These are phyloP conservation scores for Sinelater perroti DNA, from an alignment of 2,888 invertebrate species.

Conservation along the genomic window DNA sequence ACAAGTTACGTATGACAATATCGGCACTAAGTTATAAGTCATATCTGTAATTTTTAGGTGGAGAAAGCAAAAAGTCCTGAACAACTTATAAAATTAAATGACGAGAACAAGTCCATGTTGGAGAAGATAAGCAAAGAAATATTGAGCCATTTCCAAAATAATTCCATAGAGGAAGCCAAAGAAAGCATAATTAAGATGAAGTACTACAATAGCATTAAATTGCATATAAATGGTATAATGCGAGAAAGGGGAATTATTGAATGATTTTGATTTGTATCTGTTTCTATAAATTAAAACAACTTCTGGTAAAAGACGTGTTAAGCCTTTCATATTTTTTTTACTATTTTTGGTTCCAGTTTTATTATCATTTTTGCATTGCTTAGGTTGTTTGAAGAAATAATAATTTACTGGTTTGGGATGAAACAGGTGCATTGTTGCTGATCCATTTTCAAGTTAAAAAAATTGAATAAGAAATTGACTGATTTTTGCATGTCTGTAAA, in stretches of 20 bases:
- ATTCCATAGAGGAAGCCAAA: conserved; percentile 72
- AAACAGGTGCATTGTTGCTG: too few relatives aligned
- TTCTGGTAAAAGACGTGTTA: too few relatives aligned
- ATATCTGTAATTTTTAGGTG: conserved; percentile 40
- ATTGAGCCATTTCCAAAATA: conserved; percentile 70
- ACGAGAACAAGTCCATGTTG: conserved; percentile 67
- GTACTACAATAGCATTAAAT: conserved; percentile 83
- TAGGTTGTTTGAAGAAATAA: too few relatives aligned
- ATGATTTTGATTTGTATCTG: too few relatives aligned
- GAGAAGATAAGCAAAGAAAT: conserved; percentile 66
- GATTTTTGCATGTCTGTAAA: too few relatives aligned
- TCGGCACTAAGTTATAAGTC: conserved; percentile 9
- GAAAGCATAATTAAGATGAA: conserved; percentile 78
- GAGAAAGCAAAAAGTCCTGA: conserved; percentile 70
- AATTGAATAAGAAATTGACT: too few relatives aligned
- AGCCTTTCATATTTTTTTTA: neutral
- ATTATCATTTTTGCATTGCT: too few relatives aligned
- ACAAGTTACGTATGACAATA: too few relatives aligned
- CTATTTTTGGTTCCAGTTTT: too few relatives aligned
- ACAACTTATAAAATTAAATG: conserved; percentile 67
- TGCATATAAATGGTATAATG: conserved; percentile 74
- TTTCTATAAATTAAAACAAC: too few relatives aligned
- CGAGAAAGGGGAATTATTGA: conserved; percentile 67
- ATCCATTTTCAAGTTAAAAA: too few relatives aligned
- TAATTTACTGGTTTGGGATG: too few relatives aligned